Evolutionary conservation across 2,113 vertebrate species (phyloP).

Genomic region (Crotophaga sulcirostris): DNA sequence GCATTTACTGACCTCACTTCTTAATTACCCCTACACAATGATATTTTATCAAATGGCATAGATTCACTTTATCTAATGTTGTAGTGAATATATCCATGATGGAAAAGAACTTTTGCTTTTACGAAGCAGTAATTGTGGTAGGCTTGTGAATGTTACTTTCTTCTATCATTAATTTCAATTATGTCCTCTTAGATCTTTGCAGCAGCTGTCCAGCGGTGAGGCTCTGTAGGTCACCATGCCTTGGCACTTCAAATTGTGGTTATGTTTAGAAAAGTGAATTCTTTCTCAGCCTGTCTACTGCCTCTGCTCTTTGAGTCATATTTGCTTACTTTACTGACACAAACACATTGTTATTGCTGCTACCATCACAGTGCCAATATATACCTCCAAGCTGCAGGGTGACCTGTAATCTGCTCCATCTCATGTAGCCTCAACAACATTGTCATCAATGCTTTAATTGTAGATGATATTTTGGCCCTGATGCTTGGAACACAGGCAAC

Average conservation of each 20-base stretch:
- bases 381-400: conserved; percentile 21
- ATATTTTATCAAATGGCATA: background rate
- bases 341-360: conserved; percentile 14
- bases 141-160: background rate
- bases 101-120: background rate
- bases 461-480: conserved; percentile 12
- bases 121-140: background rate
- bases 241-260: background rate
- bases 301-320: conserved; percentile 6
- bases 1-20: background rate
- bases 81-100: background rate
- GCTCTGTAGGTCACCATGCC: background rate
- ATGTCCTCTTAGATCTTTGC: background rate
- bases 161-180: conserved; percentile 12
- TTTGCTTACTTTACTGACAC: conserved; percentile 31
- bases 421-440: background rate
- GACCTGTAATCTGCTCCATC: background rate
- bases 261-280: conserved; percentile 15
- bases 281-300: background rate
- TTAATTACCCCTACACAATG: background rate
- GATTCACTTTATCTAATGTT: background rate
- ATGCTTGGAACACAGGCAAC: conserved; percentile 8
- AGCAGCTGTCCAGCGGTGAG: background rate
- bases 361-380: background rate
- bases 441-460: conserved; percentile 35